phyloP scores from a whole-genome alignment of 2,888 invertebrate genomes.

The Hirtodrosophila alboralis region DNA sequence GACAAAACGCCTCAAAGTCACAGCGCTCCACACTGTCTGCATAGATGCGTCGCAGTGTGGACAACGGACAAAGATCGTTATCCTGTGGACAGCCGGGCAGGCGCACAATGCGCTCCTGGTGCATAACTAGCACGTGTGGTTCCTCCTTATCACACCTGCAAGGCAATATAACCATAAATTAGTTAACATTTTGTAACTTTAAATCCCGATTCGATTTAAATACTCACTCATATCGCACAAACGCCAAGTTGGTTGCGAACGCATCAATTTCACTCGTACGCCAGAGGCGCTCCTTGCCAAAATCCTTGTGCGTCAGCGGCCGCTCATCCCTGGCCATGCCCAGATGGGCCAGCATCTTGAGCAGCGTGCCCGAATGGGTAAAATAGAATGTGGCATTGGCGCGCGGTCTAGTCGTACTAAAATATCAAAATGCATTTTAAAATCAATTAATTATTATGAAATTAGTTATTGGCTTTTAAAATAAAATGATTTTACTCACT shows the following conservation, averaged over 20 bases:
- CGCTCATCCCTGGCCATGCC: slow-evolving; percentile 89
- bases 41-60: slow-evolving; percentile 86
- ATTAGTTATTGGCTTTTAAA: too few relatives aligned
- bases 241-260: slow-evolving; percentile 92
- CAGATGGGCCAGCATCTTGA: slow-evolving; percentile 90
- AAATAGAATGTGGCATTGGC: slow-evolving; percentile 88
- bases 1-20: slow-evolving; percentile 88
- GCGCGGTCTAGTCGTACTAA: slow-evolving; percentile 56
- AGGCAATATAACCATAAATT: background rate
- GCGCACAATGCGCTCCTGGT: slow-evolving; percentile 89
- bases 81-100: slow-evolving; percentile 88
- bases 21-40: slow-evolving; percentile 87
- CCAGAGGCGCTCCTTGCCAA: slow-evolving; percentile 85
- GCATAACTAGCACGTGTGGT: slow-evolving; percentile 87
- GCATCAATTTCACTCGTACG: slow-evolving; percentile 88
- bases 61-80: slow-evolving; percentile 87
- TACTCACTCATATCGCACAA: slow-evolving; percentile 89
- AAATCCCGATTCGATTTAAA: too few relatives aligned
- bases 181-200: background rate
- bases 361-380: slow-evolving; percentile 92
- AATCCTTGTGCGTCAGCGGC: slow-evolving; percentile 86
- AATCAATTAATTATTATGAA: too few relatives aligned
- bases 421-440: too few relatives aligned
- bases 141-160: slow-evolving; percentile 70
- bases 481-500: too few relatives aligned